Evolutionary conservation across 2,113 vertebrate genomes (phyloP).

Genomic region (Brachyhypopomus occidentalis): DNA sequence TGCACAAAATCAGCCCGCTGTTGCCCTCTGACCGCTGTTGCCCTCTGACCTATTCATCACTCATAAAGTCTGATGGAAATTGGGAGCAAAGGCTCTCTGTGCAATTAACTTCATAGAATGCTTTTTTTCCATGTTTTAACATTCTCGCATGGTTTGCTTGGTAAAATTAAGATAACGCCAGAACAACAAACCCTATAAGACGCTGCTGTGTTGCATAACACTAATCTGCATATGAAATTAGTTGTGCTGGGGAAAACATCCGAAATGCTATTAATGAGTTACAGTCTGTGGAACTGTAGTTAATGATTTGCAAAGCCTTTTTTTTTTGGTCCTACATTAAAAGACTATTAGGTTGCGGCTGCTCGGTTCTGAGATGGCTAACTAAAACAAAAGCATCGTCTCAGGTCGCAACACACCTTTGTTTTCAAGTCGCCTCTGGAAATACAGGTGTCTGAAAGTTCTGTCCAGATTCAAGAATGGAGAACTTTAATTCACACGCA

Average conservation of each 20-base stretch:
- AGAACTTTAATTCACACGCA: neutral
- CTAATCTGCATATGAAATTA: neutral
- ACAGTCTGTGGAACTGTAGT: slow-evolving; percentile 40
- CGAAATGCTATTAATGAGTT: slow-evolving; percentile 22
- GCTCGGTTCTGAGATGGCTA: neutral
- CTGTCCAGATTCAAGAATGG: neutral
- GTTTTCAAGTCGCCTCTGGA: neutral
- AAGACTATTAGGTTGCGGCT: neutral
- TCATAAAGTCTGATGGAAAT: neutral
- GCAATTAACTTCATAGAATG: neutral
- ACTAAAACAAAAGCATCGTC: neutral
- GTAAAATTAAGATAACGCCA: neutral
- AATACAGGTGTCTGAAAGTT: neutral
- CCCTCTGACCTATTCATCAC: neutral
- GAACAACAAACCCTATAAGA: neutral
- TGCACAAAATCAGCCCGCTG: slow-evolving; percentile 9
- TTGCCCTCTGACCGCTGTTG: neutral
- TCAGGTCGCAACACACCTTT: neutral
- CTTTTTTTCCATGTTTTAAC: too few relatives aligned
- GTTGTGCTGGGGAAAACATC: neutral
- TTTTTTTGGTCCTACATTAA: slow-evolving; percentile 29
- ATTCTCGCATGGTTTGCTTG: neutral
- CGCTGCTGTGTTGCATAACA: neutral
- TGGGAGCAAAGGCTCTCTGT: neutral
- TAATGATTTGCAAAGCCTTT: slow-evolving; percentile 61